A percentile compares a stretch with the other conserved stretches of the same genome.
These are phyloP conservation scores for Potamilus streckersoni DNA, from an alignment of 1,140 invertebrate species.

Conservation along the genomic window DNA sequence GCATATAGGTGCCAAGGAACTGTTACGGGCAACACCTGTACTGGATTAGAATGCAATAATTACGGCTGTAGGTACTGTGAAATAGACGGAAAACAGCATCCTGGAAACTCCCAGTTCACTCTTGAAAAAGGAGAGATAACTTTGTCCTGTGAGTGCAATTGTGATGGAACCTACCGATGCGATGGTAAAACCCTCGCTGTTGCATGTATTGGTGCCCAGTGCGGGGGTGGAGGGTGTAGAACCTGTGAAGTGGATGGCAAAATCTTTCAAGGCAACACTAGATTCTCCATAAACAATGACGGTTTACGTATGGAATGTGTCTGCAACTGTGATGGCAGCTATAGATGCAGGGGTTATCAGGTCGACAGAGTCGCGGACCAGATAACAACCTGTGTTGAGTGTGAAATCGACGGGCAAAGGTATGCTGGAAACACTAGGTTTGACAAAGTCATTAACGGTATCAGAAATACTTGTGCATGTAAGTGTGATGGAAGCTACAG, in stretches of 20 bases:
- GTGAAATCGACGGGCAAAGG: slow-evolving; percentile 12
- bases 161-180: slow-evolving; percentile 24
- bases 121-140: background rate
- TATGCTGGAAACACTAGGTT: slow-evolving; percentile 33
- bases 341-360: slow-evolving; percentile 25
- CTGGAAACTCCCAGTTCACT: slow-evolving; percentile 11
- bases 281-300: slow-evolving; percentile 23
- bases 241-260: slow-evolving; percentile 18
- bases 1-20: slow-evolving; percentile 26
- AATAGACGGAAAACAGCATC: slow-evolving; percentile 10
- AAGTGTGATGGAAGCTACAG: slow-evolving; percentile 21
- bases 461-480: slow-evolving; percentile 16
- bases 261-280: slow-evolving; percentile 11
- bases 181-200: slow-evolving; percentile 4
- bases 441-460: slow-evolving; percentile 13
- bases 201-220: slow-evolving; percentile 12
- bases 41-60: slow-evolving; percentile 15
- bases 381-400: slow-evolving; percentile 4
- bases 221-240: slow-evolving; percentile 16
- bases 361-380: slow-evolving; percentile 11
- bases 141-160: slow-evolving; percentile 17
- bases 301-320: slow-evolving; percentile 27
- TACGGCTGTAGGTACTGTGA: slow-evolving; percentile 24
- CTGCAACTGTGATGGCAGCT: slow-evolving; percentile 27
- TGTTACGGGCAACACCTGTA: slow-evolving; percentile 3